Percentiles rank a stretch among this genome's conserved stretches.
phyloP scores from a whole-genome alignment of 2,113 vertebrate genomes.

The Oncorhynchus clarkii region DNA sequence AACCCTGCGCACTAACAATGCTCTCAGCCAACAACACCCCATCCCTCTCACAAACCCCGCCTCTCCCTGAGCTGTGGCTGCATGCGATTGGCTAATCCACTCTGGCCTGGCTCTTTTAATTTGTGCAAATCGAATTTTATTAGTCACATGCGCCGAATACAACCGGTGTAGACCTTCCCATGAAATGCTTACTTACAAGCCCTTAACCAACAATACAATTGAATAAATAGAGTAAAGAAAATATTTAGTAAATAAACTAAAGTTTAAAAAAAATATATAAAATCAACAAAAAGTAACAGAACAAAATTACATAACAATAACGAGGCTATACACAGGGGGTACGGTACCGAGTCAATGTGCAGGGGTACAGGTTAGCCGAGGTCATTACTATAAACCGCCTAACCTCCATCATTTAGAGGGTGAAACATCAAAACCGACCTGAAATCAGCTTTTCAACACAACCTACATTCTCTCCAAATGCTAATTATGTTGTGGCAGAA shows the following conservation, averaged over 20 bases:
- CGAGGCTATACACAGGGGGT: too few species aligned
- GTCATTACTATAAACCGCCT: neutral
- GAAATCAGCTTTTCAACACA: neutral
- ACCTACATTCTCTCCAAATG: neutral
- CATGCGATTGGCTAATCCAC: slow-evolving; percentile 36
- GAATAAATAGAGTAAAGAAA: too few species aligned
- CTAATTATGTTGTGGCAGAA: neutral
- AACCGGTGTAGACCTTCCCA: too few species aligned
- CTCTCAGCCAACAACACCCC: neutral
- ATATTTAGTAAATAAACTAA: too few species aligned
- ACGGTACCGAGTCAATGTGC: too few species aligned
- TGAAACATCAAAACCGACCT: neutral
- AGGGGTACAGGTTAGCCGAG: too few species aligned
- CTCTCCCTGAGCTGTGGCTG: slow-evolving; percentile 39
- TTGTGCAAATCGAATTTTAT: neutral
- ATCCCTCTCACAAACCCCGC: slow-evolving; percentile 4
- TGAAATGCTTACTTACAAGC: too few species aligned
- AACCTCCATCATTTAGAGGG: neutral
- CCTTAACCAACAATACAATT: too few species aligned
- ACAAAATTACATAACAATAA: too few species aligned
- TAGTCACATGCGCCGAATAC: too few species aligned
- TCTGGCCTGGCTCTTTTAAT: neutral
- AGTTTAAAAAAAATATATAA: too few species aligned
- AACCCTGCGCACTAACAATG: neutral
- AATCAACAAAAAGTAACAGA: too few species aligned